A percentile compares a stretch with the other conserved stretches of the same genome.
These are phyloP conservation scores for Diphyllodes magnificus DNA, from an alignment of 2,113 vertebrate species.

Conservation along the genomic window DNA sequence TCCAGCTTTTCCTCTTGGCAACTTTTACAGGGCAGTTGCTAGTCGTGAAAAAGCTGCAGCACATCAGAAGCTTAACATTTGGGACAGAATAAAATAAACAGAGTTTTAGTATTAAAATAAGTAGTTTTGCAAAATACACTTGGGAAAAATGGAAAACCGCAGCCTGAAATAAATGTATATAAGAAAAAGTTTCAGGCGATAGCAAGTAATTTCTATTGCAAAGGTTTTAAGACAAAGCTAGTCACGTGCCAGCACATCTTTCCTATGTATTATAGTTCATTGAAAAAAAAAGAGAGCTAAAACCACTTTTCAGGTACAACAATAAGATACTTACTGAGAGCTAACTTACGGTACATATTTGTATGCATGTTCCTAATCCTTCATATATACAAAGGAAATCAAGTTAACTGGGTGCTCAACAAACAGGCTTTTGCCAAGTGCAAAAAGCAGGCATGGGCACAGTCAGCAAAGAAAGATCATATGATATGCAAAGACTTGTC, in stretches of 20 bases:
- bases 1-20: slow-evolving; percentile 62
- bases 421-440: not conserved
- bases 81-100: slow-evolving; percentile 44
- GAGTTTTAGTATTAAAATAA: slow-evolving; percentile 22
- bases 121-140: not conserved
- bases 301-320: not conserved
- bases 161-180: not conserved
- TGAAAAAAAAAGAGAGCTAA: not conserved
- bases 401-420: not conserved
- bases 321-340: not conserved
- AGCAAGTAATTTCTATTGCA: not conserved
- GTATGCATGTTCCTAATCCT: not conserved
- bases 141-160: not conserved
- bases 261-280: not conserved
- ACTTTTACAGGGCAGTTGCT: slow-evolving; percentile 32
- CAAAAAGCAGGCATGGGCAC: not conserved
- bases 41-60: slow-evolving; percentile 41
- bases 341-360: not conserved
- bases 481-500: not conserved
- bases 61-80: slow-evolving; percentile 46
- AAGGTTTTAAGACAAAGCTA: not conserved
- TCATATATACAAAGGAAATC: not conserved
- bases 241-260: not conserved
- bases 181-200: not conserved
- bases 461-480: not conserved